Conservation (phyloP, 1,140 invertebrate species). For the Drosophila yakuba region DNA sequence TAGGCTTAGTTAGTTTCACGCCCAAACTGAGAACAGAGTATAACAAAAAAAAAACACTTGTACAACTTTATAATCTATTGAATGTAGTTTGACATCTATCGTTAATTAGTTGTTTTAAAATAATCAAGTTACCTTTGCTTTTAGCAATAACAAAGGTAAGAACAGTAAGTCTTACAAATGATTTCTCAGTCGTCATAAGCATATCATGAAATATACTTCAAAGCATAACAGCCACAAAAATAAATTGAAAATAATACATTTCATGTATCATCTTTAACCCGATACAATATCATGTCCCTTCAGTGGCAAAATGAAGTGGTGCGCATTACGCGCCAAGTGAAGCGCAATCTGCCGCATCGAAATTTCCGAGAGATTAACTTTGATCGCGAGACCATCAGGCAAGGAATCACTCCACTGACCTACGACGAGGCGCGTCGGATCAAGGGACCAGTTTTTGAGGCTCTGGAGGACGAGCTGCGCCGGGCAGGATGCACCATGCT, state of each 20-base stretch:
- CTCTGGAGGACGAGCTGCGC: slow-evolving; percentile 60
- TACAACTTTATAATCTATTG: not conserved
- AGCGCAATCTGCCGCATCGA: slow-evolving; percentile 58
- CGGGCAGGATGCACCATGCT: slow-evolving; percentile 53
- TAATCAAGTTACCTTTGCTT: too few species aligned
- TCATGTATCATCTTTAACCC: too few species aligned
- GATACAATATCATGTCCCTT: slow-evolving; percentile 6
- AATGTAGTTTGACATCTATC: too few species aligned
- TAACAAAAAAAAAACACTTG: not conserved
- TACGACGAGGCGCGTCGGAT: slow-evolving; percentile 42
- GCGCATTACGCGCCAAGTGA: slow-evolving; percentile 48
- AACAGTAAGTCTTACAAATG: too few species aligned
- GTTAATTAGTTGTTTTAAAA: too few species aligned
- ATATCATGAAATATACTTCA: not conserved
- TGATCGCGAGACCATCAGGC: slow-evolving; percentile 51
- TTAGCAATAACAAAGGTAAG: too few species aligned
- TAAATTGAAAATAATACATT: not conserved
- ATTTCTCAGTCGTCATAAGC: too few species aligned
- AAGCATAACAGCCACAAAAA: not conserved
- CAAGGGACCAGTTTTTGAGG: slow-evolving; percentile 56
- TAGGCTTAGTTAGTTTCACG: not conserved
- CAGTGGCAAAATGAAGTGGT: slow-evolving; percentile 47
- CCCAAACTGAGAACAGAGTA: slow-evolving; percentile 3
- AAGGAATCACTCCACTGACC: slow-evolving; percentile 33
- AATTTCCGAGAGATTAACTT: slow-evolving; percentile 66